A percentile compares a stretch with the other conserved stretches of the same genome.
These are phyloP conservation scores for Dolomedes plantarius DNA, from an alignment of 2,888 invertebrate species.

Conservation along the genomic window DNA sequence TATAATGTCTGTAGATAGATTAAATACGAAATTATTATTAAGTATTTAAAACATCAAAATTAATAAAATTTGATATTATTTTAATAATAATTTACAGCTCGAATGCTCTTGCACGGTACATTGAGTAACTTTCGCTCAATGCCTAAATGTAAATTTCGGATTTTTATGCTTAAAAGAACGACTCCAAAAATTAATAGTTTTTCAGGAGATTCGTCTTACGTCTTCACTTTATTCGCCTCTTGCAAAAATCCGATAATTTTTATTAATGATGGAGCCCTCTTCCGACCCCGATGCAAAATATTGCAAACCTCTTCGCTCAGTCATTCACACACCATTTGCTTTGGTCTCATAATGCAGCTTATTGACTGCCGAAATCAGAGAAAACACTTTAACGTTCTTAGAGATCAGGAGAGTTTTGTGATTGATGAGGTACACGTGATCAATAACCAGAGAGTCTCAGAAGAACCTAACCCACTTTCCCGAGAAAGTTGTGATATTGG, in stretches of 20 bases:
- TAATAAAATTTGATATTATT: too few relatives aligned
- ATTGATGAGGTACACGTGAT: constrained; percentile 3
- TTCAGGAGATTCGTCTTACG: too few relatives aligned
- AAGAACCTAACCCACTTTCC: constrained; percentile 4
- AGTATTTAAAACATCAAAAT: too few relatives aligned
- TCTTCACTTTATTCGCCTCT: too few relatives aligned
- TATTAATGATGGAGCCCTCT: neutral
- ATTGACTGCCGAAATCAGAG: constrained; percentile 12
- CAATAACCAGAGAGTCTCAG: neutral
- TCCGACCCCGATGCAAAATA: neutral
- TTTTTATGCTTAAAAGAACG: too few relatives aligned
- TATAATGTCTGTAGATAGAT: too few relatives aligned
- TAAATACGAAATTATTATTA: too few relatives aligned
- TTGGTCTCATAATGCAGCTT: neutral
- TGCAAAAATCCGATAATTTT: neutral
- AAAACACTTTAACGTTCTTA: constrained; percentile 7
- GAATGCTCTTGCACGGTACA: too few relatives aligned
- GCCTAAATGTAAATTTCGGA: too few relatives aligned
- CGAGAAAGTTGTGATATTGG: neutral
- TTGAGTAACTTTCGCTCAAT: too few relatives aligned
- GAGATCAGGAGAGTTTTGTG: constrained; percentile 5
- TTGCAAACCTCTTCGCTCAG: neutral
- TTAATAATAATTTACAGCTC: too few relatives aligned
- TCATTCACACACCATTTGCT: constrained; percentile 16
- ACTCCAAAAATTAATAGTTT: too few relatives aligned